Percentiles rank a stretch among this genome's conserved stretches.
phyloP scores from a whole-genome alignment of 2,797 vertebrate genomes.

The Gila robusta region DNA sequence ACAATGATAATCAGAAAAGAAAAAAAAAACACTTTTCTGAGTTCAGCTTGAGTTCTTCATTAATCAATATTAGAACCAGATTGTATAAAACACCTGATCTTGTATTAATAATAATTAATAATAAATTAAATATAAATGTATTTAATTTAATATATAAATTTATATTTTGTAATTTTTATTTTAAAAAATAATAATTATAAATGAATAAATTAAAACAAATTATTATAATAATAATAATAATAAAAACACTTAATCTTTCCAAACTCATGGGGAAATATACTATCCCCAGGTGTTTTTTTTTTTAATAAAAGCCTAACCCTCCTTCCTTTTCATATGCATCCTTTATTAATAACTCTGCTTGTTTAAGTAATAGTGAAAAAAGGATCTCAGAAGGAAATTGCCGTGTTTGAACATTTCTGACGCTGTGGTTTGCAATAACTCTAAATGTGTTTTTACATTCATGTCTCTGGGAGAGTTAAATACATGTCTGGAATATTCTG shows the following conservation, averaged over 20 bases:
- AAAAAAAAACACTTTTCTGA: not conserved
- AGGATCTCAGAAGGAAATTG: not conserved
- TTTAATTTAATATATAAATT: too few relatives aligned
- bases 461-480: conserved; percentile 1
- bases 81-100: not conserved
- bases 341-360: not conserved
- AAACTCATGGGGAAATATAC: not conserved
- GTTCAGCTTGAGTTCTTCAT: not conserved
- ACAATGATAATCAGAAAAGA: not conserved
- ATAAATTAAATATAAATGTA: not conserved
- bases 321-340: not conserved
- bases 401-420: not conserved
- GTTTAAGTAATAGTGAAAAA: not conserved
- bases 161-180: too few relatives aligned
- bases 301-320: not conserved
- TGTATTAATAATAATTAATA: not conserved
- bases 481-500: not conserved
- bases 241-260: not conserved
- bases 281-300: not conserved
- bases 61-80: not conserved
- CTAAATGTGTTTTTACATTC: conserved; percentile 18
- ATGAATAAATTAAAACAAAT: too few relatives aligned
- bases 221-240: not conserved
- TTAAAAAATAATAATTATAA: not conserved
- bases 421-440: conserved; percentile 16